Conservation (phyloP, 2,797 vertebrate species). For the Chrysocyon brachyurus region DNA sequence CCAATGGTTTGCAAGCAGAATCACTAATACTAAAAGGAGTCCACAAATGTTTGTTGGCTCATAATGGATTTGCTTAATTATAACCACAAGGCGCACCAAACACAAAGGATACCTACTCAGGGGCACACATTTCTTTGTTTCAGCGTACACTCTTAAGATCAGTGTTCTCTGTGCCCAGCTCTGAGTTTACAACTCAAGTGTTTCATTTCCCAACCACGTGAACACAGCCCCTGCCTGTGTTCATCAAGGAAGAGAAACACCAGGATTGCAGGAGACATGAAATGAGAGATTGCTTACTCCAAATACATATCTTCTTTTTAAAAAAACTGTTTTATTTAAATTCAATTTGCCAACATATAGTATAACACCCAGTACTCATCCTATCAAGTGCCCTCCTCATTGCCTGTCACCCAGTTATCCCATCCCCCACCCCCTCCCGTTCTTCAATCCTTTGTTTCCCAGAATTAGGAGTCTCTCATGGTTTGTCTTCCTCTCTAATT, state of each 20-base stretch:
- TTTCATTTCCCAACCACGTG: neutral
- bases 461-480: no score
- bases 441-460: no score
- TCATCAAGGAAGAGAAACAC: neutral
- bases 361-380: no score
- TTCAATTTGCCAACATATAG: no score
- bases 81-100: neutral
- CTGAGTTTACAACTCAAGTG: neutral
- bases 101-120: neutral
- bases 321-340: no score
- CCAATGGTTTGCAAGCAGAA: neutral
- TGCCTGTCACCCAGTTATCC: no score
- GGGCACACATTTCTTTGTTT: neutral
- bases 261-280: neutral
- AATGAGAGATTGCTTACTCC: neutral
- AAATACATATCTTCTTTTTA: neutral
- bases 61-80: slow-evolving; percentile 19
- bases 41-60: neutral
- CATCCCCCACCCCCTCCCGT: no score
- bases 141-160: neutral
- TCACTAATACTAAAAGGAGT: neutral
- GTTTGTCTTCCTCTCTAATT: no score
- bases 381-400: no score
- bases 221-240: neutral
- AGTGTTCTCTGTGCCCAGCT: neutral